phyloP scores from a whole-genome alignment of 1,140 invertebrate species.

The Bombus terrestris region DNA sequence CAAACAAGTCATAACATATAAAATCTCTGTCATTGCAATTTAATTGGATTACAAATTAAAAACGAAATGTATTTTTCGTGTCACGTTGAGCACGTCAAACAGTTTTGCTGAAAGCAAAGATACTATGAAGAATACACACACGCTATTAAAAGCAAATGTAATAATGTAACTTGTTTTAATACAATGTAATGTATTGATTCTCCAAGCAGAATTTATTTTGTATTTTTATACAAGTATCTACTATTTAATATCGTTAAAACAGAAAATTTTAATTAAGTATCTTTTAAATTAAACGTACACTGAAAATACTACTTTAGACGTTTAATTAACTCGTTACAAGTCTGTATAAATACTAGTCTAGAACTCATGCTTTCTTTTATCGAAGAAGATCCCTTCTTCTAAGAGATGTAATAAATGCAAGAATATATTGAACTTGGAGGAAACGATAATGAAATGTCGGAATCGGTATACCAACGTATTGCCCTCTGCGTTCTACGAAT shows the following conservation, averaged over 20 bases:
- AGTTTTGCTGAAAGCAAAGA: background rate
- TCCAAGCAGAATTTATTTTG: background rate
- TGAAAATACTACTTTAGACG: background rate
- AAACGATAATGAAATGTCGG: slow-evolving; percentile 35
- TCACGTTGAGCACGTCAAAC: background rate
- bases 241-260: background rate
- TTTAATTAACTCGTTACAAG: background rate
- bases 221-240: background rate
- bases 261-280: background rate
- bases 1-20: background rate
- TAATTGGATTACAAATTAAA: background rate
- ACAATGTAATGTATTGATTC: background rate
- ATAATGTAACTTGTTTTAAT: background rate
- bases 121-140: background rate
- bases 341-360: background rate
- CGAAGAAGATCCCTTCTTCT: background rate
- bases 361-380: background rate
- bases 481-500: slow-evolving; percentile 12
- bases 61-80: background rate
- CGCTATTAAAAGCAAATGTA: background rate
- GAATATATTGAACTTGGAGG: background rate
- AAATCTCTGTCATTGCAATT: background rate
- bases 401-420: background rate
- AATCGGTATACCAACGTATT: background rate
- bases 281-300: background rate